Base-by-base conservation (phyloP, 2,888 invertebrate species). In the Mimachlamys varia region DNA sequence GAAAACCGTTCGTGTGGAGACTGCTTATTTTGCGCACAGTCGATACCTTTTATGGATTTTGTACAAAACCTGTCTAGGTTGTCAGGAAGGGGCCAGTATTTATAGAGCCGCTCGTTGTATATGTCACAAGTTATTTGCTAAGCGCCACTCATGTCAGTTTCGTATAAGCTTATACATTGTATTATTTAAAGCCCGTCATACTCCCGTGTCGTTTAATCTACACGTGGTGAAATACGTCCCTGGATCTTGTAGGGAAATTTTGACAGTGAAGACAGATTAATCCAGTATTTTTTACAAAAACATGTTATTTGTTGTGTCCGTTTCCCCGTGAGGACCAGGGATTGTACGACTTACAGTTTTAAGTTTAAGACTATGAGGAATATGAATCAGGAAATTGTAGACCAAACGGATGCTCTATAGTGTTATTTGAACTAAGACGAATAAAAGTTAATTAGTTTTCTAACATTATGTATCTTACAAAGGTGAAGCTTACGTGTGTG, bases 111-210 rank as follows among this genome's bases (percentile, higher is more conserved):
- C 58, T 58, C 76, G 33, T 76, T 76, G 76, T 76, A 76, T 27
- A 76, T 76, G 76, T 76, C 76, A 76, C 76, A 76, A 76, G 27
- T 76, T 76, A 76, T 76, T 76, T 76, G 33, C 76, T 33, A 76
- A 76, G 33, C 76, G 7, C 27, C 76, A 76, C 76, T 76, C 76
- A 76, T 10, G 76, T 76, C 33, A 27, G 27, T 76, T 76, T 76
- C 33, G 33, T 76, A 76, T 76, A 76, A 76, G 33, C 33, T 76
- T 12, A 76, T 33, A 76, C 33, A 33, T 33, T 76, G 10, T 76
- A 76, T 76, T 76, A 76, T 76, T 33, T 76, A 76, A 76, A 76
- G 33, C 76, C 76, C 76, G 13, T 33, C 76, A 76, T 22, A 76
- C 33, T 10, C 3, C 76, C 76, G 27, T 76, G 76, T 27, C 76